Evolutionary conservation across 2,113 vertebrate genomes (phyloP).

Genomic region (Vireo altiloquus): DNA sequence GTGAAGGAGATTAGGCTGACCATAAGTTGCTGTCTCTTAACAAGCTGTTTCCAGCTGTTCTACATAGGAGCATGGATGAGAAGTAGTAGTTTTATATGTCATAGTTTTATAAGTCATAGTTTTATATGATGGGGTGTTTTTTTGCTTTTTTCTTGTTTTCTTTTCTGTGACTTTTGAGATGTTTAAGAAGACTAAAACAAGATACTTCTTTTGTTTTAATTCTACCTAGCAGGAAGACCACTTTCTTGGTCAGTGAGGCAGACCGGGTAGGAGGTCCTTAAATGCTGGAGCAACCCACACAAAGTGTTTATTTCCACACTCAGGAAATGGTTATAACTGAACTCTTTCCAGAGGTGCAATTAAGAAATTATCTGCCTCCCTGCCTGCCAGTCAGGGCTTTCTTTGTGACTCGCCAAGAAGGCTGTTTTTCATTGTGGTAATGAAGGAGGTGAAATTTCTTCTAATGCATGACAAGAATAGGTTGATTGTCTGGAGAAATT

Average conservation of each 20-base stretch:
- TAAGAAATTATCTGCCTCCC: neutral
- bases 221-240: neutral
- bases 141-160: neutral
- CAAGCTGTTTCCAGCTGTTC: neutral
- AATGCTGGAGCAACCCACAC: neutral
- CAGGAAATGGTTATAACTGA: neutral
- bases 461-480: neutral
- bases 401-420: neutral
- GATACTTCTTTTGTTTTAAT: neutral
- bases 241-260: neutral
- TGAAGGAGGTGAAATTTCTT: neutral
- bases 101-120: neutral
- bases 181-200: neutral
- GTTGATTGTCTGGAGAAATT: neutral
- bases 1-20: neutral
- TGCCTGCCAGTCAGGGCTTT: neutral
- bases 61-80: neutral
- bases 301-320: slow-evolving; percentile 7
- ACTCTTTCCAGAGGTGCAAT: neutral
- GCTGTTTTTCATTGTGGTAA: neutral
- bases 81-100: no score
- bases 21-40: neutral
- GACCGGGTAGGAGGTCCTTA: neutral
- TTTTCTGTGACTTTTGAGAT: neutral
- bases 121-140: neutral